Conservation (phyloP, 2,888 invertebrate genomes). For the Drosophila nr. fundita region DNA sequence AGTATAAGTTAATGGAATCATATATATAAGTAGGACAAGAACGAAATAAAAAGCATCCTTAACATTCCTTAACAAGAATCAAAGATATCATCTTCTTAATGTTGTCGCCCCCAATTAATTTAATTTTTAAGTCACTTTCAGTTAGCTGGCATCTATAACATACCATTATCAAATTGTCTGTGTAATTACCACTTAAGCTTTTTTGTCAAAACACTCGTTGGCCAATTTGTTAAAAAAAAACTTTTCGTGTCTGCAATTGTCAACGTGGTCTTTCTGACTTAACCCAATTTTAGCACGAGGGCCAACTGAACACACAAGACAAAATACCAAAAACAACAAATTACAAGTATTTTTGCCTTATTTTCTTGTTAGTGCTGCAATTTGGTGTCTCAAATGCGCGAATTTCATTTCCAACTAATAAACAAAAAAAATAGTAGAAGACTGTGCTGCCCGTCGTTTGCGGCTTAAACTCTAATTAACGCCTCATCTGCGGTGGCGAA, state of each 20-base stretch:
- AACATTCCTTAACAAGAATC: neutral
- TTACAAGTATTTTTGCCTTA: slow-evolving; percentile 24
- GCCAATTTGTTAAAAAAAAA: slow-evolving; percentile 15
- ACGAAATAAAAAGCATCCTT: neutral
- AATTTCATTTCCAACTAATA: slow-evolving; percentile 69
- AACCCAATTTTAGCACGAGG: slow-evolving; percentile 42
- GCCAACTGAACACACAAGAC: slow-evolving; percentile 4
- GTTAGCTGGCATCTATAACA: slow-evolving; percentile 4
- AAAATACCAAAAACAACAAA: slow-evolving; percentile 24
- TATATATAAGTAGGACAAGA: neutral
- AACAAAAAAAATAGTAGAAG: slow-evolving; percentile 29
- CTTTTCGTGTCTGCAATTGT: slow-evolving; percentile 30
- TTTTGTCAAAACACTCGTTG: neutral
- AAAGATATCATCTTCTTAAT: neutral
- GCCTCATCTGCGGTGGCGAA: slow-evolving; percentile 62
- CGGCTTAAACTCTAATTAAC: slow-evolving; percentile 80
- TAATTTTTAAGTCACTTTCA: neutral
- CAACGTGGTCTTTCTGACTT: slow-evolving; percentile 34
- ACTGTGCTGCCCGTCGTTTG: slow-evolving; percentile 42
- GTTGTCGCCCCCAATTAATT: neutral
- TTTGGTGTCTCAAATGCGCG: slow-evolving; percentile 50
- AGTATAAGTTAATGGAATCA: neutral
- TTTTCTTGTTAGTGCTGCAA: slow-evolving; percentile 55
- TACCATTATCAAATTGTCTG: neutral
- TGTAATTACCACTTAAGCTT: slow-evolving; percentile 3